Evolutionary conservation across 2,113 vertebrate genomes (phyloP).

Genomic region (Tyto alba): DNA sequence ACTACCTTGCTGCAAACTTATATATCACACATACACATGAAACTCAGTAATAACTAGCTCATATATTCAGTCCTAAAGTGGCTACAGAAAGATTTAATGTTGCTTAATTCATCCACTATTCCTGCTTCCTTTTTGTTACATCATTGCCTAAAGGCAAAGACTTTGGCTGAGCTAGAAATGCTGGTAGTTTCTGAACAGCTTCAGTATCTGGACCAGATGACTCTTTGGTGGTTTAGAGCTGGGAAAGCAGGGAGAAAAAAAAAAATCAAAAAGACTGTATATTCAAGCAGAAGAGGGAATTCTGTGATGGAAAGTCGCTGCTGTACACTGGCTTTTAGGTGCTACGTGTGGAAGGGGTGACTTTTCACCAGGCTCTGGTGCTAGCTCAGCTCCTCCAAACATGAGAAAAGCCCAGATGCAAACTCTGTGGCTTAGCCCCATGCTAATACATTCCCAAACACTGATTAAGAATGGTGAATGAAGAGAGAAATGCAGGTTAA

Average conservation of each 20-base stretch:
- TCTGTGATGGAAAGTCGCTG: not conserved
- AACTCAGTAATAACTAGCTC: not conserved
- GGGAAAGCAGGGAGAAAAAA: not conserved
- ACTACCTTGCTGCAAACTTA: not conserved
- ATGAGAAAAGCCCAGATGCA: not conserved
- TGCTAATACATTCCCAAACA: not conserved
- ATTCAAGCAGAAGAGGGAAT: not conserved
- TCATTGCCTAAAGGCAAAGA: not conserved
- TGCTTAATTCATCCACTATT: not conserved
- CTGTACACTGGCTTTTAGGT: not conserved
- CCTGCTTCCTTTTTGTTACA: not conserved
- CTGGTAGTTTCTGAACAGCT: not conserved
- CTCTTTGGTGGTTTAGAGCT: not conserved
- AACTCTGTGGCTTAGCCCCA: not conserved
- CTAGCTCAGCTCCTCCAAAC: not conserved
- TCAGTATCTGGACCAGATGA: not conserved
- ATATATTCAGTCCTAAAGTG: not conserved
- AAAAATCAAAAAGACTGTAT: not conserved
- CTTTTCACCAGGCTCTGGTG: not conserved
- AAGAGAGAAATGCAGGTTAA: constrained; percentile 8
- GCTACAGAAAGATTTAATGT: not conserved
- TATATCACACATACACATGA: not conserved
- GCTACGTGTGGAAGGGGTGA: not conserved
- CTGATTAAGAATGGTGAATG: constrained; percentile 9
- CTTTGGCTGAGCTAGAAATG: constrained; percentile 17